Percentiles rank a stretch among this genome's conserved stretches.
phyloP scores from a whole-genome alignment of 2,888 invertebrate genomes.

The Loripinus fragilis region DNA sequence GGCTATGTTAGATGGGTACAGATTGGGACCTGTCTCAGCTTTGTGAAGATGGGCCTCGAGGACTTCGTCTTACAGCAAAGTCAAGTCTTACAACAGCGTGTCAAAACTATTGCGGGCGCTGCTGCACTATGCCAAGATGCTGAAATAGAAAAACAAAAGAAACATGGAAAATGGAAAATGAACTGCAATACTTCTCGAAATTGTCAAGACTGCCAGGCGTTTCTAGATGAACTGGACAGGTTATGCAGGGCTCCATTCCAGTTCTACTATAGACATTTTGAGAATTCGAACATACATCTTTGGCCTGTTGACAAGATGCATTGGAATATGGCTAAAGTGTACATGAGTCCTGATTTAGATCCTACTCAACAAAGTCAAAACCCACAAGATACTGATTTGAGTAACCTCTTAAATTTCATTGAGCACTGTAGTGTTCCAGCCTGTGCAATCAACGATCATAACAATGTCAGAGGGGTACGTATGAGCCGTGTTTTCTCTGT shows the following conservation, averaged over 20 bases:
- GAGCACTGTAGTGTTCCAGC: neutral
- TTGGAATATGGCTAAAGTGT: neutral
- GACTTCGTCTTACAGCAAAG: neutral
- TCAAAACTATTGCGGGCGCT: too few relatives aligned
- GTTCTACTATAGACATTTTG: neutral
- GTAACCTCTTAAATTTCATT: neutral
- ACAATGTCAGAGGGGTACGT: neutral
- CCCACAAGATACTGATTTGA: conserved; percentile 1
- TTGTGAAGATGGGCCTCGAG: neutral
- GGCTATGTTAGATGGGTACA: conserved; percentile 2
- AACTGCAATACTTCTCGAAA: neutral
- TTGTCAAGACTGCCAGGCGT: neutral
- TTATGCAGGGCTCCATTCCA: neutral
- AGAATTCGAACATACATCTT: neutral
- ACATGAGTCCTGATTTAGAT: neutral
- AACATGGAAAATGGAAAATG: neutral
- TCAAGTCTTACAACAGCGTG: neutral
- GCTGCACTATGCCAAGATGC: neutral
- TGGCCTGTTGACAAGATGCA: neutral
- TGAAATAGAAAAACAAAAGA: neutral
- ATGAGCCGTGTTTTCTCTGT: too few relatives aligned
- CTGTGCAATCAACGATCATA: neutral
- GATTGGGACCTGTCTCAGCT: neutral
- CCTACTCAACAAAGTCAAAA: neutral
- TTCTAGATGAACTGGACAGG: neutral